A percentile compares a stretch with the other conserved stretches of the same genome.
Evolutionary conservation across 2,888 invertebrate species (phyloP).

Genomic region (Conchocele bisecta): DNA sequence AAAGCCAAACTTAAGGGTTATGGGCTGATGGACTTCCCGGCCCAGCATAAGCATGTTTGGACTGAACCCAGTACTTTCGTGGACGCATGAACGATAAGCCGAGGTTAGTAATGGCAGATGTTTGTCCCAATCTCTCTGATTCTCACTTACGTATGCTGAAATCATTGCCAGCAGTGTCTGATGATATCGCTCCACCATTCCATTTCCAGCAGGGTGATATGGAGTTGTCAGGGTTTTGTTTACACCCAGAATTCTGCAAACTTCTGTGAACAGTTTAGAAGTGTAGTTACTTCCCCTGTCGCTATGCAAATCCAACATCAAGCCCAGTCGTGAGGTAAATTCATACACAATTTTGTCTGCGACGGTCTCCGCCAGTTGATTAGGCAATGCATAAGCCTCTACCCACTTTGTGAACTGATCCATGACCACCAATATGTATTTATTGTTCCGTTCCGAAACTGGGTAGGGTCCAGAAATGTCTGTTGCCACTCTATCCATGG

Average conservation of each 20-base stretch:
- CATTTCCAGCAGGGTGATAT: neutral
- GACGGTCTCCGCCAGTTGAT: neutral
- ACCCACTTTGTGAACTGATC: neutral
- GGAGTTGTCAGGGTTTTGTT: neutral
- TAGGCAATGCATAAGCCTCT: neutral
- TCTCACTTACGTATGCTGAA: slow-evolving; percentile 8
- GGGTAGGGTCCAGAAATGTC: slow-evolving; percentile 1
- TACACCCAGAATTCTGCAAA: neutral
- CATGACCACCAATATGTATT: neutral
- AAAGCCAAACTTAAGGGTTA: neutral
- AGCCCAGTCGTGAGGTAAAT: neutral
- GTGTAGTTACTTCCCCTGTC: neutral
- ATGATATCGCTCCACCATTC: slow-evolving; percentile 17
- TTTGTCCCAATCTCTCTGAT: slow-evolving; percentile 20
- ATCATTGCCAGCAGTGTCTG: slow-evolving; percentile 14
- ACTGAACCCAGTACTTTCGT: slow-evolving; percentile 22
- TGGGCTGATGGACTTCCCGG: slow-evolving; percentile 11
- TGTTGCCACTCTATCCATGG: slow-evolving; percentile 1
- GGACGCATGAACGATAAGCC: slow-evolving; percentile 16
- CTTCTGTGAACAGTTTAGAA: slow-evolving; percentile 19
- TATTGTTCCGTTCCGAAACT: neutral
- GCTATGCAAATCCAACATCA: neutral
- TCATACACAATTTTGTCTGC: neutral
- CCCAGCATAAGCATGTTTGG: slow-evolving; percentile 31
- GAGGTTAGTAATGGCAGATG: slow-evolving; percentile 10